phyloP scores from a whole-genome alignment of 2,888 invertebrate genomes.

The Eupithecia centaureata region DNA sequence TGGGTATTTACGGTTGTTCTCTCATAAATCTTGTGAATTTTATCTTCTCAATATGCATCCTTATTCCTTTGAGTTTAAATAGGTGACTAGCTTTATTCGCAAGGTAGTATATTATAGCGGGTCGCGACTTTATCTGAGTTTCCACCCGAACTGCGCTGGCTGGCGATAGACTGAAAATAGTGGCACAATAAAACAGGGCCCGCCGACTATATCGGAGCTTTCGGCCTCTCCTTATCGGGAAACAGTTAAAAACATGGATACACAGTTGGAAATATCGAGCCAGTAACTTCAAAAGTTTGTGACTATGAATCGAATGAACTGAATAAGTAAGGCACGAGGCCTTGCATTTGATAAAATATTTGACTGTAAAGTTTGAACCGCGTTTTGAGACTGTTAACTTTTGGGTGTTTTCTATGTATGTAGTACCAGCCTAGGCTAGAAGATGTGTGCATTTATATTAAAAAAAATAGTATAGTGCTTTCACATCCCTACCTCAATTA shows the following conservation, averaged over 20 bases:
- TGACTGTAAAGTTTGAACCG: too few relatives aligned
- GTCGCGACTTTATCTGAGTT: constrained; percentile 80
- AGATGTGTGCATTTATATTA: too few relatives aligned
- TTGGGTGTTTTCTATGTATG: too few relatives aligned
- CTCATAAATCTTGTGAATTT: constrained; percentile 2
- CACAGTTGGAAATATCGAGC: background rate
- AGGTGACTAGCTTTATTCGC: constrained; percentile 12
- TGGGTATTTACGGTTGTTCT: background rate
- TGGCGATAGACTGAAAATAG: constrained; percentile 79
- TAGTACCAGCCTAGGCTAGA: too few relatives aligned
- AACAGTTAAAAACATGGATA: constrained; percentile 60
- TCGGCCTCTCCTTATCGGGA: constrained; percentile 74
- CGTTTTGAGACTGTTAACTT: too few relatives aligned
- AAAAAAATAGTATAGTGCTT: too few relatives aligned
- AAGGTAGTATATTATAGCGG: constrained; percentile 70
- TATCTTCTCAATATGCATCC: constrained; percentile 10
- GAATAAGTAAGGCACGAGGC: too few relatives aligned
- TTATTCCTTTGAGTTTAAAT: constrained; percentile 10
- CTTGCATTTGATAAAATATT: too few relatives aligned
- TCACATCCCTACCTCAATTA: too few relatives aligned
- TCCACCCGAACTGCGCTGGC: constrained; percentile 75
- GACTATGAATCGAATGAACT: background rate
- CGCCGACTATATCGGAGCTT: constrained; percentile 66
- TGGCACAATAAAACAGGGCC: constrained; percentile 78
- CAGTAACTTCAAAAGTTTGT: background rate